phyloP scores from a whole-genome alignment of 2,888 invertebrate genomes.

The Choristoneura rosaceana region DNA sequence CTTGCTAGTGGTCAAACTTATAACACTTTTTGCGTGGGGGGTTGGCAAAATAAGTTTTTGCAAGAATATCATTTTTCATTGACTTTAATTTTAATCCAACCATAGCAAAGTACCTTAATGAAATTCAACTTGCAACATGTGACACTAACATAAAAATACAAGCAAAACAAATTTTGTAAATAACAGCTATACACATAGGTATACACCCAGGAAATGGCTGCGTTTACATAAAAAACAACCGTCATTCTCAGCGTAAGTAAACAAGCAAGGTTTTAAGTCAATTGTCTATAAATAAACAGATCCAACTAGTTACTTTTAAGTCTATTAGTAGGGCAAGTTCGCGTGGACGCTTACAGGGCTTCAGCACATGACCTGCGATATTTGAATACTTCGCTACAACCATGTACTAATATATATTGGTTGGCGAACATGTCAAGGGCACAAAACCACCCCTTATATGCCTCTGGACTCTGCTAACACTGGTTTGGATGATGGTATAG shows the following conservation, averaged over 20 bases:
- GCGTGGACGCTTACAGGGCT: conserved; percentile 22
- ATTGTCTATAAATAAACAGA: conserved; percentile 65
- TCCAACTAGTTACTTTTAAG: conserved; percentile 36
- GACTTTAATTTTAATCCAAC: too few species aligned
- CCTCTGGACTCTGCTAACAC: not conserved
- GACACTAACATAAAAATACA: too few species aligned
- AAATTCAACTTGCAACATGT: too few species aligned
- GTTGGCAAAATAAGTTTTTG: too few species aligned
- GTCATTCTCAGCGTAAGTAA: conserved; percentile 40
- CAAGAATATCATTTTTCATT: too few species aligned
- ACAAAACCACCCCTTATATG: not conserved
- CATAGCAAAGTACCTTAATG: too few species aligned
- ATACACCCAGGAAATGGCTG: not conserved
- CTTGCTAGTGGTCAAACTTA: too few species aligned
- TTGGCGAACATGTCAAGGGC: conserved; percentile 8
- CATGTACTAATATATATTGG: not conserved
- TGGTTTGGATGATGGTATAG: too few species aligned
- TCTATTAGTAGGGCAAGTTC: conserved; percentile 27
- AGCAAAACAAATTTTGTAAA: too few species aligned
- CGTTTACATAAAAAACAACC: conserved; percentile 12
- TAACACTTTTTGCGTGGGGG: too few species aligned
- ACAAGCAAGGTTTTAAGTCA: conserved; percentile 54
- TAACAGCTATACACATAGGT: too few species aligned
- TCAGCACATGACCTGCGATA: conserved; percentile 27
- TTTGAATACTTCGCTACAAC: conserved; percentile 26